These are phyloP conservation scores for Amphimallon solstitiale DNA, from an alignment of 2,888 invertebrate species.

Conservation along the genomic window DNA sequence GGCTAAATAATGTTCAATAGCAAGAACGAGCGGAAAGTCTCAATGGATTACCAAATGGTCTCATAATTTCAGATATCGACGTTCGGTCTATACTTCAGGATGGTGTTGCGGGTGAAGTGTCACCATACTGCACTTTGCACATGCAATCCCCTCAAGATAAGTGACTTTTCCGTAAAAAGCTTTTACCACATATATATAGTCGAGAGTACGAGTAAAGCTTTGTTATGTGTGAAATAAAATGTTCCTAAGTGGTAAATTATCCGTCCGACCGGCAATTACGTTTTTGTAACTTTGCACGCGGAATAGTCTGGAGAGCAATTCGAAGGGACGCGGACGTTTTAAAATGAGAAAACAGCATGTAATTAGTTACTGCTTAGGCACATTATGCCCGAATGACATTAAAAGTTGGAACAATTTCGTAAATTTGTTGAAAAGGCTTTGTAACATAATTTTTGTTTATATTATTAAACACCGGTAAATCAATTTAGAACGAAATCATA, in stretches of 20 bases:
- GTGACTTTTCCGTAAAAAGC: conserved; percentile 44
- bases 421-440: conserved; percentile 17
- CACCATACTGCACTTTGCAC: conserved; percentile 42
- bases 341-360: conserved; percentile 22
- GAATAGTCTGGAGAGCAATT: conserved; percentile 16
- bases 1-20: conserved; percentile 15
- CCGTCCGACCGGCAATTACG: conserved; percentile 31
- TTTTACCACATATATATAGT: conserved; percentile 37
- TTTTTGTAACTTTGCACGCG: conserved; percentile 28
- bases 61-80: conserved; percentile 46
- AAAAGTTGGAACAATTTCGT: conserved; percentile 21
- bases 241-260: conserved; percentile 35
- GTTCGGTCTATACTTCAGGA: conserved; percentile 14
- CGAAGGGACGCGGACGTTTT: conserved; percentile 4
- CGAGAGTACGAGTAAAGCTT: conserved; percentile 23
- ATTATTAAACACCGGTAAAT: neutral
- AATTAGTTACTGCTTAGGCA: conserved; percentile 26
- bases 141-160: conserved; percentile 50
- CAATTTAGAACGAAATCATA: neutral
- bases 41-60: conserved; percentile 42
- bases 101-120: conserved; percentile 41
- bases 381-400: conserved; percentile 14
- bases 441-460: conserved; percentile 4
- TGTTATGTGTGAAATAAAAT: conserved; percentile 32
- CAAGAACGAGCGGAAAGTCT: conserved; percentile 3